Conservation (phyloP, 1,140 invertebrate species). For the Aethina tumida region DNA sequence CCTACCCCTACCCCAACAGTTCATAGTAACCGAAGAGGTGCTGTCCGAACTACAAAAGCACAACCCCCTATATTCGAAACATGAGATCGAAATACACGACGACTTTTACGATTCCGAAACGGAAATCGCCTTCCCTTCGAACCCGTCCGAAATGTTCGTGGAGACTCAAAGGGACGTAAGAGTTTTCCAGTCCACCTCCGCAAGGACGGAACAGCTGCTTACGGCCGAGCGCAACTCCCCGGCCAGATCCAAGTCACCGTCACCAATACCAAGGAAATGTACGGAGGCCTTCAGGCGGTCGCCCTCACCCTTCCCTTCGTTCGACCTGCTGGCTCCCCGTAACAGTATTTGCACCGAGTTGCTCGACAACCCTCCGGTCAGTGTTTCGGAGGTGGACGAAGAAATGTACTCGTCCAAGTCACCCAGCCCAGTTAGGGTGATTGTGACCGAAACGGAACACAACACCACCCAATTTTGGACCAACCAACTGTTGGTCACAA, state of each 20-base stretch:
- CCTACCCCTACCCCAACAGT: conserved; percentile 15
- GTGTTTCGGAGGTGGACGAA: conserved; percentile 22
- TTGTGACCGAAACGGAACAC: conserved; percentile 13
- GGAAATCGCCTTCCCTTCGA: too few species aligned
- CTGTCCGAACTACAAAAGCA: conserved; percentile 10
- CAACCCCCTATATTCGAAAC: too few species aligned
- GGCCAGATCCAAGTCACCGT: too few species aligned
- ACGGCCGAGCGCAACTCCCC: too few species aligned
- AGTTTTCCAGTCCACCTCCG: too few species aligned
- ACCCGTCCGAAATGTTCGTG: too few species aligned
- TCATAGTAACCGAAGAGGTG: conserved; percentile 15
- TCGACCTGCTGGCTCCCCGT: conserved; percentile 21
- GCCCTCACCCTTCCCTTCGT: conserved; percentile 24
- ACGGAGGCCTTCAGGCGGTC: conserved; percentile 11
- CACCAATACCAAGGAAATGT: not conserved
- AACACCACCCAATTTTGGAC: conserved; percentile 19
- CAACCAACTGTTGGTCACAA: conserved; percentile 14
- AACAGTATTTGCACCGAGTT: conserved; percentile 26
- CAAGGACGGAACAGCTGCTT: too few species aligned
- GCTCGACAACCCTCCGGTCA: conserved; percentile 18
- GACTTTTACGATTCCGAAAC: too few species aligned
- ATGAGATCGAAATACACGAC: conserved; percentile 13
- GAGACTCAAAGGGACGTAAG: too few species aligned
- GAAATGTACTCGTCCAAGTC: conserved; percentile 15
- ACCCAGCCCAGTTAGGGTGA: conserved; percentile 8